Evolutionary conservation across 2,888 invertebrate genomes (phyloP), one percentile per base, ranked within the genome.

Genomic region (Melinopterus prodromus): DNA sequence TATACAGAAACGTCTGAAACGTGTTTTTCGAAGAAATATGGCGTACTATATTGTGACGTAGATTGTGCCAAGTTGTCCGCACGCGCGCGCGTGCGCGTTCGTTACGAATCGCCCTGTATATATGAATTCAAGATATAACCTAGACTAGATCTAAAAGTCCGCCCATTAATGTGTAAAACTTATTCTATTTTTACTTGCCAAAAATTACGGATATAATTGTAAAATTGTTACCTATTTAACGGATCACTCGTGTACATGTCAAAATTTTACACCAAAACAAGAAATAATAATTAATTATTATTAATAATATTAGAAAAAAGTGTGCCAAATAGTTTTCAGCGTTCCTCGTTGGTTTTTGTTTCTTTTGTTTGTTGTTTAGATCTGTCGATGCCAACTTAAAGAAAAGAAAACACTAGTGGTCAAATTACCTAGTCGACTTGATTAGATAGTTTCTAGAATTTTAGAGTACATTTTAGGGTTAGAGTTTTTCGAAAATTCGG

Each of bases 131-230:
- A 53, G 5, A 53, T 53, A 53, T 53, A 53, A 53, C 53, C 53
- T 53, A 53, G 53, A 53, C 53, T 53, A 53, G 53, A 53, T 53
- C 53, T 53, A 53, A 53, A 53, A 53, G 53, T 53, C 53, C 53
- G 53, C 53, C 53, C 53, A 53, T 53, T 53, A 53, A 53, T 53
- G 53, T 53, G 53, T 53, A 53, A 53, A 53, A 53, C 53, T 53
- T 53, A 53, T 12, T 53, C 53, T 53, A 53, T 53, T 53, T 53
- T 53, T 53, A 53, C 53, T 53, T 53, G 53, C 53, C 53, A 53
- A 53, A 53, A 53, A 53, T 53, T 53, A 53, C 12, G 5, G 53
- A 53, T 53, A 53, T 53, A 53, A 53, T 53, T 53, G 53, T 53
- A 53, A 53, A 53, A 53, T 53, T 53, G 53, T 53, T 53, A 53